A percentile compares a stretch with the other conserved stretches of the same genome.
phyloP scores from a whole-genome alignment of 2,113 vertebrate genomes.

The Platycercus adscitus region DNA sequence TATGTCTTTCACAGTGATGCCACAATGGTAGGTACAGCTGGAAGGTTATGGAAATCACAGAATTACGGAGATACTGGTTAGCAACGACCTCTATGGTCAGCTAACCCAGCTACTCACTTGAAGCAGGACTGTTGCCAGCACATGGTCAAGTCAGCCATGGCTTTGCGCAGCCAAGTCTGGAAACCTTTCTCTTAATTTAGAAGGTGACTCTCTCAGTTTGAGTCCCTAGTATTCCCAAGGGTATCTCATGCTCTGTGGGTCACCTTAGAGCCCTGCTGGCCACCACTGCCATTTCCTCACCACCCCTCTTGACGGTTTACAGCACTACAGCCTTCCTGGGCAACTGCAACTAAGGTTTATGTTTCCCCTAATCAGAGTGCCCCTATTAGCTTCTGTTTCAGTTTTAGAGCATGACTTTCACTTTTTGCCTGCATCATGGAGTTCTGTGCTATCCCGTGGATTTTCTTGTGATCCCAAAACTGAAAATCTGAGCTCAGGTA shows the following conservation, averaged over 20 bases:
- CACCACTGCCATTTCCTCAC: background rate
- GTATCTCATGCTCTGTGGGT: rapidly evolving
- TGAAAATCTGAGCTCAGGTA: background rate
- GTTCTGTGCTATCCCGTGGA: background rate
- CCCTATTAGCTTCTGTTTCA: background rate
- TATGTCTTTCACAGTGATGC: background rate
- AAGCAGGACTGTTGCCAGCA: background rate
- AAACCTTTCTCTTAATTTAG: background rate
- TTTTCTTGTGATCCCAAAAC: background rate
- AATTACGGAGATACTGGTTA: background rate
- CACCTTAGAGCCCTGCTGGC: background rate
- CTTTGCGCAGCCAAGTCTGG: background rate
- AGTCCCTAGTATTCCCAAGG: background rate
- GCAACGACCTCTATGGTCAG: background rate
- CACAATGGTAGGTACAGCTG: background rate
- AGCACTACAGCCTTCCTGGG: background rate
- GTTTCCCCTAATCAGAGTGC: background rate
- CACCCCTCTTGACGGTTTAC: background rate
- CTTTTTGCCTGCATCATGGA: background rate
- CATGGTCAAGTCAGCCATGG: background rate
- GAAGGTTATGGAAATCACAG: background rate
- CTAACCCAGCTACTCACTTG: rapidly evolving
- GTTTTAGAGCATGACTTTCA: background rate
- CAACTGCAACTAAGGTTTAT: background rate
- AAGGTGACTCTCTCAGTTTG: background rate